Conservation (phyloP, 2,888 invertebrate genomes). For the Willowsia nigromaculata region DNA sequence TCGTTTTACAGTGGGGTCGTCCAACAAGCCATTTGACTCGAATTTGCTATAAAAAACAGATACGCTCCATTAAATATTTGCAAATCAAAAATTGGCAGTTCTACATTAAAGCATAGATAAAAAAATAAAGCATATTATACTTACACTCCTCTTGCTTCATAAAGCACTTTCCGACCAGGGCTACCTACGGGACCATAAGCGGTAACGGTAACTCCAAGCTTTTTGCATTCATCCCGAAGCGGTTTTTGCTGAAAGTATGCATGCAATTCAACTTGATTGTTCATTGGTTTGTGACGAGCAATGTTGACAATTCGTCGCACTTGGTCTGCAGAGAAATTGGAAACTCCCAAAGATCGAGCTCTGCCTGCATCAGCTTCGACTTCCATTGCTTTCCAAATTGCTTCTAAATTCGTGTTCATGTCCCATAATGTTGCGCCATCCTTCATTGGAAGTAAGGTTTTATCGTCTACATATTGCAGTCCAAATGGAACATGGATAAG, state of each 20-base stretch:
- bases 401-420: slow-evolving; percentile 83
- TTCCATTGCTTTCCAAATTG: slow-evolving; percentile 87
- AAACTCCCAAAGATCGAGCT: slow-evolving; percentile 89
- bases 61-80: too few species aligned
- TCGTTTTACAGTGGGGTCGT: slow-evolving; percentile 80
- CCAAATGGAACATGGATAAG: slow-evolving; percentile 89
- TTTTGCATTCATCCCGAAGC: slow-evolving; percentile 63
- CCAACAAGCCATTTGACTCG: slow-evolving; percentile 73
- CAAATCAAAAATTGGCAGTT: too few species aligned
- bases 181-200: slow-evolving; percentile 81
- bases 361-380: slow-evolving; percentile 86
- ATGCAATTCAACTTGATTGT: slow-evolving; percentile 80
- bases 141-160: slow-evolving; percentile 26
- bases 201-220: slow-evolving; percentile 72
- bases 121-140: neutral
- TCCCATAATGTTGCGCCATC: slow-evolving; percentile 83
- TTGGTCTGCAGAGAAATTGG: slow-evolving; percentile 90
- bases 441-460: slow-evolving; percentile 85
- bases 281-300: slow-evolving; percentile 84
- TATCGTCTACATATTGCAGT: slow-evolving; percentile 85
- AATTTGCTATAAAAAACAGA: too few species aligned
- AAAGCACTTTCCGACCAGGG: slow-evolving; percentile 15
- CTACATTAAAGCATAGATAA: too few species aligned
- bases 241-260: slow-evolving; percentile 72
- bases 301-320: slow-evolving; percentile 84